These are phyloP conservation scores for Galago senegalensis DNA, from an alignment of 2,797 vertebrate genomes.

Conservation along the genomic window DNA sequence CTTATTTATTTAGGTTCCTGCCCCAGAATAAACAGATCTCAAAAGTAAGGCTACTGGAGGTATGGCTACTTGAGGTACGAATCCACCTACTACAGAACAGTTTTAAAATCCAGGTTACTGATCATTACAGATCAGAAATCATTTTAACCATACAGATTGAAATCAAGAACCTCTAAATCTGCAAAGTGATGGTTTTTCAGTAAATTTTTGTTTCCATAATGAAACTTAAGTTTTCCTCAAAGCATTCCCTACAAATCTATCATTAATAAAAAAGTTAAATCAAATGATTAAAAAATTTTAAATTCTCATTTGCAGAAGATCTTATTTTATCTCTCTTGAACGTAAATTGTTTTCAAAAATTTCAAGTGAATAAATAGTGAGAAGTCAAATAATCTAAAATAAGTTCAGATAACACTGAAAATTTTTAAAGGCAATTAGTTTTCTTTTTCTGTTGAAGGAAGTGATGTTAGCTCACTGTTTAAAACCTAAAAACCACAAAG, in stretches of 20 bases:
- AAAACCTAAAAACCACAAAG: background rate
- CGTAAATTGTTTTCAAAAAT: background rate
- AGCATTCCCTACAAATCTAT: background rate
- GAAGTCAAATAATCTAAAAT: background rate
- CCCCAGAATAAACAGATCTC: background rate
- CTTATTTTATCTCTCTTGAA: background rate
- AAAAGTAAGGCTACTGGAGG: background rate
- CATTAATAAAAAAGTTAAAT: background rate
- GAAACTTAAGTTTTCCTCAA: background rate
- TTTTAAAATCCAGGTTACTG: slow-evolving; percentile 43
- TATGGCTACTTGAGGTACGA: background rate
- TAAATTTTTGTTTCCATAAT: background rate
- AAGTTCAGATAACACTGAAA: background rate
- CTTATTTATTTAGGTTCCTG: background rate
- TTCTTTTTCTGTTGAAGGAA: slow-evolving; percentile 21
- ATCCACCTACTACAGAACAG: background rate
- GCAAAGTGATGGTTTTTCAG: background rate
- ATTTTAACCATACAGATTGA: background rate
- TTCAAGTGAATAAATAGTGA: slow-evolving; percentile 4
- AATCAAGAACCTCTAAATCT: background rate
- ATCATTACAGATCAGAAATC: background rate
- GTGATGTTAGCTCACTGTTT: background rate
- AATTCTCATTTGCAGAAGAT: slow-evolving; percentile 22
- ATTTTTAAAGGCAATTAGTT: slow-evolving; percentile 3
- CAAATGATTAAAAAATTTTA: slow-evolving; percentile 24